Evolutionary conservation across 2,888 invertebrate species (phyloP).

Genomic region (Tipula lateralis): DNA sequence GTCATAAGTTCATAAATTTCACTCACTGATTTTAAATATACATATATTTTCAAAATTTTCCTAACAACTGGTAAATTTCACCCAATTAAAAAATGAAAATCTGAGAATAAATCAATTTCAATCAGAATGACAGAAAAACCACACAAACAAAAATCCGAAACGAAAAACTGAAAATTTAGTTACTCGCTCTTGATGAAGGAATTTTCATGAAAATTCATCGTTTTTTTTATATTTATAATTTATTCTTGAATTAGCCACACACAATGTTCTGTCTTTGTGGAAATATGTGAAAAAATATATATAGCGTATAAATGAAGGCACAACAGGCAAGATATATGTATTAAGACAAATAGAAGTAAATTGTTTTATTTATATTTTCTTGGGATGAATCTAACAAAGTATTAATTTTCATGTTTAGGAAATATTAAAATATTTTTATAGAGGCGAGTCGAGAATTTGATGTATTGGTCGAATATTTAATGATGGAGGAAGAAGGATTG

Average conservation of each 20-base stretch:
- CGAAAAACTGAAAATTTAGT: not conserved
- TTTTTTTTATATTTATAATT: not conserved
- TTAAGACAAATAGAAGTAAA: not conserved
- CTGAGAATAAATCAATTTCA: not conserved
- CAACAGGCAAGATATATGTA: not conserved
- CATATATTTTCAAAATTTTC: not conserved
- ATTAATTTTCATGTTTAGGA: not conserved
- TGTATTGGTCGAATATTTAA: not conserved
- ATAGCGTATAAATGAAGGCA: not conserved
- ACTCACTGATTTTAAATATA: not conserved
- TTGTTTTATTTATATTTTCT: not conserved
- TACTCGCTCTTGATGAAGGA: not conserved
- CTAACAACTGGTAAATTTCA: not conserved
- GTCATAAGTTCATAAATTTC: not conserved
- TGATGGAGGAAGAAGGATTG: no score
- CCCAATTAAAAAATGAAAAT: not conserved
- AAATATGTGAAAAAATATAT: not conserved
- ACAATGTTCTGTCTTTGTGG: not conserved
- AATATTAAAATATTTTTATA: not conserved
- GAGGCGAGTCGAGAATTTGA: not conserved
- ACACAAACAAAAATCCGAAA: not conserved
- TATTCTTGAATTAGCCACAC: slow-evolving; percentile 24
- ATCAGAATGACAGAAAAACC: not conserved
- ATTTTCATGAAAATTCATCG: slow-evolving; percentile 19
- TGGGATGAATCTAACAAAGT: not conserved